phyloP scores from a whole-genome alignment of 2,888 invertebrate genomes.

The Amaurobius ferox region DNA sequence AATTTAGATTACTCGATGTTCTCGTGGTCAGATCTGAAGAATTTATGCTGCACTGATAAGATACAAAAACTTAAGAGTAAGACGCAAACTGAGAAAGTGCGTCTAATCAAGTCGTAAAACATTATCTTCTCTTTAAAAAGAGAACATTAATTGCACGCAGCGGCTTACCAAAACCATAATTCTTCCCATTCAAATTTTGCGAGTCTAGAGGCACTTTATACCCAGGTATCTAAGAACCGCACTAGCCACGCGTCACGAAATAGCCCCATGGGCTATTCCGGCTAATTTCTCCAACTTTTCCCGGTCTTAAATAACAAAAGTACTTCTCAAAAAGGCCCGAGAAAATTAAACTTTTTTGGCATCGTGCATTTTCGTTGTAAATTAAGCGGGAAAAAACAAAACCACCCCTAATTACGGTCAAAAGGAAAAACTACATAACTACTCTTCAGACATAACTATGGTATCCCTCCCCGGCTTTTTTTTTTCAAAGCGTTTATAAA shows the following conservation, averaged over 20 bases:
- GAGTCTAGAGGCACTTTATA: not conserved
- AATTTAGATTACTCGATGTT: not conserved
- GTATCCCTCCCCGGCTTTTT: not conserved
- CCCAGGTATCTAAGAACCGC: not conserved
- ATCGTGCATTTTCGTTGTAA: conserved; percentile 30
- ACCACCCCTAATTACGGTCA: conserved; percentile 64
- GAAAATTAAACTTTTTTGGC: conserved; percentile 68
- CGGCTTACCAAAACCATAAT: not conserved
- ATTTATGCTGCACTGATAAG: conserved; percentile 2
- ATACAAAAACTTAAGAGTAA: conserved; percentile 3
- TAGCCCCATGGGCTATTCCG: conserved; percentile 25
- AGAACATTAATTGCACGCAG: not conserved
- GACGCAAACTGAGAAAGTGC: not conserved
- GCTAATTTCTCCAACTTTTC: conserved; percentile 44
- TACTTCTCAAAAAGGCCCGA: conserved; percentile 38
- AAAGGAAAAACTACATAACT: conserved; percentile 24
- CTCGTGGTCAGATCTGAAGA: not conserved
- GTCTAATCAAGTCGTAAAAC: not conserved
- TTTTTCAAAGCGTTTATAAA: conserved; percentile 57
- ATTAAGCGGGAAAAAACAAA: conserved; percentile 50
- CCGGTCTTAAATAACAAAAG: conserved; percentile 36
- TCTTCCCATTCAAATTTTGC: not conserved
- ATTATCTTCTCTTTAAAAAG: not conserved
- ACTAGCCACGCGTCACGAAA: conserved; percentile 24
- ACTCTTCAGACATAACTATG: not conserved